Evolutionary conservation across 2,113 vertebrate genomes (phyloP), one percentile per base, ranked within the genome.

Genomic region (Ochotona princeps): DNA sequence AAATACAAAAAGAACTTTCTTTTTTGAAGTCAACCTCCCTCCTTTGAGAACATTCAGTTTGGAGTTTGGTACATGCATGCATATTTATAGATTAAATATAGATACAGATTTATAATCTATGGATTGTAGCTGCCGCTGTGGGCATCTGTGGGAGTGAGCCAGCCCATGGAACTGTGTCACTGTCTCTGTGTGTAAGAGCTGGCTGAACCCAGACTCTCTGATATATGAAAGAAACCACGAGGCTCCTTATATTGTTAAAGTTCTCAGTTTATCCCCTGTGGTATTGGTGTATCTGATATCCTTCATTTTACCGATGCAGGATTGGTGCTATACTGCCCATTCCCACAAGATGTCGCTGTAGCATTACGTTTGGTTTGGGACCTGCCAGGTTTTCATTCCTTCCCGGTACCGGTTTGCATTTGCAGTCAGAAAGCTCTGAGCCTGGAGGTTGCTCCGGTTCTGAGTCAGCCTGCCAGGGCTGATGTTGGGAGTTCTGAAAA

Each of bases 291-390:
- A 51, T 30, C 17, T 32, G 47, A 32, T 13, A 47, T 44, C 38
- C 47, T 26, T 28, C 4, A 13, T 47, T 87, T 92, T n/a, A 66
- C 32, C 8, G 38, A 89, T 44, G 23, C 20, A 89, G 65, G 23
- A 1, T 83, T 15, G 0, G 1, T 79, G 60, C n/a, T 70, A 67
- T 96, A 79, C 49, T 44, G 1, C 1, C 0, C n/a, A 1, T 49
- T 0, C 35, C 76, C 97, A 96, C 49, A 0, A 87, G 96, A 61
- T 94, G 97, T n/a, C 91, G 87, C 8, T 18, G 1, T 28, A 83
- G 44, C 60, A 94, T 69, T 49, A 63, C 25, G 30, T 83, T 96
- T 95, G 63, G 51, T 92, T 91, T 79, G 44, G 18, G 84, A 26
- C 7, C 7, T 0, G 25, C 4, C 6, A 8, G 2, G 2, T 49